Evolutionary conservation across 2,113 vertebrate species (phyloP).

Genomic region (Pachycephala philippinensis): DNA sequence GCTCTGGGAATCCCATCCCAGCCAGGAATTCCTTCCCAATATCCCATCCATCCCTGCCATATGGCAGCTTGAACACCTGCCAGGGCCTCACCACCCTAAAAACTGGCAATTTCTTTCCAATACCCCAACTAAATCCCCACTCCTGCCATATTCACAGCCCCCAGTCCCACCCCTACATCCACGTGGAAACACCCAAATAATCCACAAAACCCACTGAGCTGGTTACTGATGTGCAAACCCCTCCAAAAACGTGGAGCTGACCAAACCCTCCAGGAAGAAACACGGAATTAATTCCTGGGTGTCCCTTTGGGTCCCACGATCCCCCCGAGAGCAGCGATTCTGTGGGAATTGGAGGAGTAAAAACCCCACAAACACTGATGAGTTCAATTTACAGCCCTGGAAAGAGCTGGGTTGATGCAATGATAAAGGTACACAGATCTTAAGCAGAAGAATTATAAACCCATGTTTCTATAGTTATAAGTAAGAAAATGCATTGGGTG

Average conservation of each 20-base stretch:
- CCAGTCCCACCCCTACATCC: neutral
- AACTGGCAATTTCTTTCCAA: neutral
- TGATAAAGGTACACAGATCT: too few relatives aligned
- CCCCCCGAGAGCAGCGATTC: neutral
- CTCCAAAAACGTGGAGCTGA: neutral
- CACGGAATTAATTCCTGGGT: too few relatives aligned
- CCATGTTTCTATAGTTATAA: too few relatives aligned
- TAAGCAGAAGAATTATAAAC: too few relatives aligned
- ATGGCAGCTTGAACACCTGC: neutral
- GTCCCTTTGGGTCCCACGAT: neutral
- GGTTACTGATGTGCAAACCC: neutral
- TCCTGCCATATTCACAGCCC: neutral
- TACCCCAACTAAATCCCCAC: neutral
- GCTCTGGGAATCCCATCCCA: neutral
- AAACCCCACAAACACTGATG: too few relatives aligned
- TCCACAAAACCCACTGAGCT: accelerated
- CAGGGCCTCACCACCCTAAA: neutral
- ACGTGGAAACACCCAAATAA: neutral
- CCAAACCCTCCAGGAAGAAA: neutral
- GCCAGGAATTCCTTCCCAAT: neutral
- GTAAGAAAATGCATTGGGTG: too few relatives aligned
- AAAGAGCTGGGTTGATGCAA: too few relatives aligned
- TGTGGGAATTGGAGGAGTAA: too few relatives aligned
- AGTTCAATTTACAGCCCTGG: too few relatives aligned
- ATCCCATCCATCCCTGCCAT: neutral